A percentile compares a stretch with the other conserved stretches of the same genome.
These are phyloP conservation scores for Paedocypris micromegethes DNA, from an alignment of 2,797 vertebrate genomes.

Conservation along the genomic window DNA sequence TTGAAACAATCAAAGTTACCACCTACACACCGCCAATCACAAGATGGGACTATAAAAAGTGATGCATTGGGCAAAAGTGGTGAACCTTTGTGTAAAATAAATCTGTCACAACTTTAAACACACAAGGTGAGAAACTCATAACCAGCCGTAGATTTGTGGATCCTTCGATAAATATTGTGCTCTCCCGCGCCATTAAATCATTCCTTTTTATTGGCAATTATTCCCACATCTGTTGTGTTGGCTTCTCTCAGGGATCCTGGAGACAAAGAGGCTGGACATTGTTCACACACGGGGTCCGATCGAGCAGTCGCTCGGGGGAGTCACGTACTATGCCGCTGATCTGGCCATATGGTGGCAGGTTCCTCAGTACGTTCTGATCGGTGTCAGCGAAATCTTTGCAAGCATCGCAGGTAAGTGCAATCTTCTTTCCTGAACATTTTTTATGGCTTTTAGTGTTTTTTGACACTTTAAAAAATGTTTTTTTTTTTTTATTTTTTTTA, in stretches of 20 bases:
- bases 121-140: no score
- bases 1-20: no score
- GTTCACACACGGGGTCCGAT: conserved; percentile 73
- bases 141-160: no score
- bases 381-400: conserved; percentile 95
- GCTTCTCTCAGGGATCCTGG: conserved; percentile 80
- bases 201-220: neutral
- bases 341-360: conserved; percentile 96
- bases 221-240: conserved; percentile 8
- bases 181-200: neutral
- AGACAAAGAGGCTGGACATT: conserved; percentile 86
- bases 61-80: no score
- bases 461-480: no score
- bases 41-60: no score
- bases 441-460: neutral
- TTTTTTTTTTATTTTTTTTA: no score
- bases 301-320: conserved; percentile 81
- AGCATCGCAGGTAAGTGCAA: conserved; percentile 87
- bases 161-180: no score
- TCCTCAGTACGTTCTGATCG: conserved; percentile 96
- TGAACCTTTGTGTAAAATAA: no score
- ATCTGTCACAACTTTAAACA: no score
- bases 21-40: no score
- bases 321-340: conserved; percentile 84
- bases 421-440: neutral